phyloP scores from a whole-genome alignment of 2,888 invertebrate genomes.

The Xanthia togata region DNA sequence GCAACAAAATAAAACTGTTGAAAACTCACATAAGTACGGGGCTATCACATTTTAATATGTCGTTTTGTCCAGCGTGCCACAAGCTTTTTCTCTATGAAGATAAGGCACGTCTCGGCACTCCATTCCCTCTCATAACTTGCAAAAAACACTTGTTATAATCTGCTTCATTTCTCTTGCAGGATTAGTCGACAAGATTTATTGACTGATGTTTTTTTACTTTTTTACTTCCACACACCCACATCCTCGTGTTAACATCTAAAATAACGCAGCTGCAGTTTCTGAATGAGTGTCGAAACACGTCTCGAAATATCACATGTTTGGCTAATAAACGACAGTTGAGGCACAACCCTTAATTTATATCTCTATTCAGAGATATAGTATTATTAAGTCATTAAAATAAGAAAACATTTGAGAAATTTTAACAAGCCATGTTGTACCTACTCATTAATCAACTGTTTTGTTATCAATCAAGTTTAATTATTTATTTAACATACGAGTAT shows the following conservation, averaged over 20 bases:
- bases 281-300: slow-evolving; percentile 61
- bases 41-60: slow-evolving; percentile 57
- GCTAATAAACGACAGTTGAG: slow-evolving; percentile 53
- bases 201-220: slow-evolving; percentile 58
- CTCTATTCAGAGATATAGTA: slow-evolving; percentile 39
- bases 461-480: slow-evolving; percentile 15
- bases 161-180: slow-evolving; percentile 71
- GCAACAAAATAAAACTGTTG: slow-evolving; percentile 27
- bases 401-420: slow-evolving; percentile 22
- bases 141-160: slow-evolving; percentile 71
- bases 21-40: slow-evolving; percentile 21
- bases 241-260: slow-evolving; percentile 65
- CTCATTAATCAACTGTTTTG: slow-evolving; percentile 6
- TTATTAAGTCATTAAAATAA: slow-evolving; percentile 42
- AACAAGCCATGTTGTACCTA: slow-evolving; percentile 11
- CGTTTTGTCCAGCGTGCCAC: slow-evolving; percentile 56
- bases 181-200: slow-evolving; percentile 79
- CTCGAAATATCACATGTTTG: slow-evolving; percentile 66
- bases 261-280: slow-evolving; percentile 65
- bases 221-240: slow-evolving; percentile 66
- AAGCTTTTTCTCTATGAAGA: slow-evolving; percentile 73
- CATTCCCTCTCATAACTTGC: slow-evolving; percentile 69
- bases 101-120: slow-evolving; percentile 82
- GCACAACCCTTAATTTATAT: slow-evolving; percentile 56
- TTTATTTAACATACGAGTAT: not conserved